Evolutionary conservation across 1,140 invertebrate genomes (phyloP).

Genomic region (Drosophila rufa): DNA sequence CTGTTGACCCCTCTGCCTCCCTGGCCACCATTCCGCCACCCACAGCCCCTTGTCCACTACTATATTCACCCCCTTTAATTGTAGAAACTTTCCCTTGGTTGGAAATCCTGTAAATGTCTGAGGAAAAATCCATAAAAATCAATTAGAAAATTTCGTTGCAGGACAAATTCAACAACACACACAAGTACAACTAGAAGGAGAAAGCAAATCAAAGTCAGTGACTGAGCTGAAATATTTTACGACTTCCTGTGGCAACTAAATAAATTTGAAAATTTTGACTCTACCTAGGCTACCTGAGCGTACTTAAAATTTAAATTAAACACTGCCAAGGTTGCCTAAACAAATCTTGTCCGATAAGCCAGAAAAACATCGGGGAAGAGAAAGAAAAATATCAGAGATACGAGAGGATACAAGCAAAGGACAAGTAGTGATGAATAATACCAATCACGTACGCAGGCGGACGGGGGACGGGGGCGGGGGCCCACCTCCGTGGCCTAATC

Average conservation of each 20-base stretch:
- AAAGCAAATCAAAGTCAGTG: slow-evolving; percentile 32
- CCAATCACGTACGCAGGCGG: slow-evolving; percentile 71
- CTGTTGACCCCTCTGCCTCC: slow-evolving; percentile 60
- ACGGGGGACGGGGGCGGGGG: neutral
- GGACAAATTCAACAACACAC: slow-evolving; percentile 6
- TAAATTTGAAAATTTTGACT: slow-evolving; percentile 36
- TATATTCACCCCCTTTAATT: slow-evolving; percentile 14
- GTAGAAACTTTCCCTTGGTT: slow-evolving; percentile 36
- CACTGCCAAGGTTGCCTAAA: slow-evolving; percentile 62
- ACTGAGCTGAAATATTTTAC: slow-evolving; percentile 42
- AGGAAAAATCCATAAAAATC: slow-evolving; percentile 66
- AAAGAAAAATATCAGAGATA: slow-evolving; percentile 42
- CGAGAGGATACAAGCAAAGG: slow-evolving; percentile 58
- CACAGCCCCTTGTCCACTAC: slow-evolving; percentile 4
- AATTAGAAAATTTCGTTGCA: slow-evolving; percentile 56
- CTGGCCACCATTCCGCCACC: neutral
- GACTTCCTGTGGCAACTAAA: slow-evolving; percentile 68
- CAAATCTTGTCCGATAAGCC: slow-evolving; percentile 72
- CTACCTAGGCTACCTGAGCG: slow-evolving; percentile 73
- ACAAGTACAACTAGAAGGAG: neutral
- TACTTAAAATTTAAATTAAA: slow-evolving; percentile 84
- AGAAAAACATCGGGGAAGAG: slow-evolving; percentile 10
- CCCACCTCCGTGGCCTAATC: slow-evolving; percentile 71
- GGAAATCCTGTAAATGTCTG: slow-evolving; percentile 63
- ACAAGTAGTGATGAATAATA: slow-evolving; percentile 84